Base-by-base conservation (phyloP, 23 tunicate species). In the Halocynthia roretzi region DNA sequence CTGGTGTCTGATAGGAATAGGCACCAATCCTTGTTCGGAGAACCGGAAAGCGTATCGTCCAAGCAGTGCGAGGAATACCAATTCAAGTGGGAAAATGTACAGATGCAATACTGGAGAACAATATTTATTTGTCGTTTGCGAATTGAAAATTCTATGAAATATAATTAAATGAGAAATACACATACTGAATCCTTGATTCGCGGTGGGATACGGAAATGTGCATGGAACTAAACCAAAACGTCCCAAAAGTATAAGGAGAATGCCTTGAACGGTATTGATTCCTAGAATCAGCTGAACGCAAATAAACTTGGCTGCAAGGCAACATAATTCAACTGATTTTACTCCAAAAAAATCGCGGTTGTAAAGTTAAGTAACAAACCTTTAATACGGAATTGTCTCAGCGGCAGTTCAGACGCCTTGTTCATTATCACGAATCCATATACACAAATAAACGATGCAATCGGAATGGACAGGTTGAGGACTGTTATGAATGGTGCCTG, bases 121-220 rank as follows among this genome's bases (percentile, higher is more conserved):
- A 58, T 4, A 14, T 58, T 58, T n/a, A 58, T 58, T 58, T 58
- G 15, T n/a, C 63, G 15, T 58, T 58, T 58, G 63, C 17, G 17
- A 58, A 15, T 60, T n/a, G 17, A 15, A 60, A 60, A 60, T 15
- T 60, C 2, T 60, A n/a, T 60, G 44, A 17, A 21, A 21, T 17
- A 68, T 17, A 15, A 68, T n/a, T 17, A 2, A 68, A 68, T 11
- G 44, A 15, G 17, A 60, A 15, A 60, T 60, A 20, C 14, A 86
- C 92, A 76, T 81, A 86, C 92, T 63, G 60, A 76, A 81, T 50
- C 66, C 85, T 56, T 72, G 74, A 58, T 65, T 56, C 11, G 79
- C 61, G 54, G 77, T 81, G 7, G 83, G 93, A 62, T 87, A 87
- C 15, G 93, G 93, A 87, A 87, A 87, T 10, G 83, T 83, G 48